Base-by-base conservation (phyloP, 92 coral and sea anemone genomes). In the Ricordea florida region DNA sequence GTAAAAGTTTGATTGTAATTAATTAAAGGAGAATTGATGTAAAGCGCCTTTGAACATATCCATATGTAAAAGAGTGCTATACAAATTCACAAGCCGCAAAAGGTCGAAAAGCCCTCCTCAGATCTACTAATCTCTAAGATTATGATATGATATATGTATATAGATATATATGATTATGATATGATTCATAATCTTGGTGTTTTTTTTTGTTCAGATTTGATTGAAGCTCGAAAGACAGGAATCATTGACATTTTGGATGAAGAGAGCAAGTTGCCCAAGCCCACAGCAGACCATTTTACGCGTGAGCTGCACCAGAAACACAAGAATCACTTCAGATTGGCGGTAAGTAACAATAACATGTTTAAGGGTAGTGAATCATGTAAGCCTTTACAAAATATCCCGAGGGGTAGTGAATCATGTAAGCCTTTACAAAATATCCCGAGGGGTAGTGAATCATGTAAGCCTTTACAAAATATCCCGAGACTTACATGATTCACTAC, bases 251-350 rank as follows among this genome's bases (percentile, higher is more conserved):
- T 88, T 33, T 31, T 94, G 45, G 93, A 94, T 51, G 98, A 94
- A 51, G 98, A 94, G 58, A 94, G 94, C 87, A 94, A 94, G 58
- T 78, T 94, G 10, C 98, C 98, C 2, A 94, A 94, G 48, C 93
- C 98, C 30, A 94, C 97, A 23, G 72, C 89, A 0, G 75, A 84
- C 14, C 98, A 94, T 45, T 94, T 94, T 51, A 94, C 98, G 5
- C 69, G 89, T 48, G 98, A 94, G 44, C 85, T 94, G 46, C 97
- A 92, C 48, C 92, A 83, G 38, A 84, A 94, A 51, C 97, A 94
- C 79, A 94, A 88, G 34, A 87, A 87, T 31, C 98, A 93, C 88
- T 93, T 93, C 70, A 76, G 98, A 50, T 78, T 93, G 67, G 92
- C 98, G 38, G 98, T 93, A 61, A 66, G 91, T 67, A 10, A 15